A percentile compares a stretch with the other conserved stretches of the same genome.
These are phyloP conservation scores for Zygaena filipendulae DNA, from an alignment of 2,888 invertebrate species.

Conservation along the genomic window DNA sequence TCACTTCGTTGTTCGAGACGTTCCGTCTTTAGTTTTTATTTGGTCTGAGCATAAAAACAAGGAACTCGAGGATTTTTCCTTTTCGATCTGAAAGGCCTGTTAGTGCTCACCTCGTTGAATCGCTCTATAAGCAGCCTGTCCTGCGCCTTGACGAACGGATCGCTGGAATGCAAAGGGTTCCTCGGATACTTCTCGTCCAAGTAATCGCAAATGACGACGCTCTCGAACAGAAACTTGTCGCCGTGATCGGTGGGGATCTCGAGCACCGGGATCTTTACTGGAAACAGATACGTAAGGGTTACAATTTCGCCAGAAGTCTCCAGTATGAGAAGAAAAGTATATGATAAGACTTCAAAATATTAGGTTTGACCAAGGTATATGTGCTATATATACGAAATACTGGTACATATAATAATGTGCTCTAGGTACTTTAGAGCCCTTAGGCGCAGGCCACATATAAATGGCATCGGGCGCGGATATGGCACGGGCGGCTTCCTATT, in stretches of 20 bases:
- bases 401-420: background rate
- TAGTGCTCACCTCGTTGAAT: constrained; percentile 71
- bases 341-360: background rate
- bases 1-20: too few species aligned
- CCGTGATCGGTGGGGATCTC: constrained; percentile 70
- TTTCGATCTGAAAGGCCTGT: too few species aligned
- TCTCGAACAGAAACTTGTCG: constrained; percentile 79
- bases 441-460: too few species aligned
- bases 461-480: too few species aligned
- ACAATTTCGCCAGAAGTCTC: background rate
- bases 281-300: constrained; percentile 30
- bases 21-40: too few species aligned
- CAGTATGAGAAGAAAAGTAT: background rate
- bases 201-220: constrained; percentile 83
- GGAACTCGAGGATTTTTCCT: too few species aligned
- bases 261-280: constrained; percentile 81
- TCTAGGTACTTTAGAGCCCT: too few species aligned
- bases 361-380: background rate
- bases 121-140: constrained; percentile 79
- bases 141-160: constrained; percentile 76
- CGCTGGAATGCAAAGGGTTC: constrained; percentile 72
- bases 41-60: too few species aligned
- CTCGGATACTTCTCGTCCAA: constrained; percentile 81
- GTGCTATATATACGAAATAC: background rate
- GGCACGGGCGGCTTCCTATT: too few species aligned